These are phyloP conservation scores for Catocala fraxini DNA, from an alignment of 2,888 invertebrate genomes.

Conservation along the genomic window DNA sequence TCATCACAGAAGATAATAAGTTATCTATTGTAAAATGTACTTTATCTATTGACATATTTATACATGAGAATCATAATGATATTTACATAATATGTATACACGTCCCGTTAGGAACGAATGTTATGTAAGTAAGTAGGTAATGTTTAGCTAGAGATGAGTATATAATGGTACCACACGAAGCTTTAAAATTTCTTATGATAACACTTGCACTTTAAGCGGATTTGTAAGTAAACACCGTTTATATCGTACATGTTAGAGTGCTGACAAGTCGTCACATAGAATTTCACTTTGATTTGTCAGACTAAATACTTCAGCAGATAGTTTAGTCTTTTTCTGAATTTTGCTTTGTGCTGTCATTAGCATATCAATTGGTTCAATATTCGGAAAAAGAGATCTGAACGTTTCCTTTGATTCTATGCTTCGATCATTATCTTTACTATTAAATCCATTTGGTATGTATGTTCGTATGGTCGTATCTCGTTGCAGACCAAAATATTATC, in stretches of 20 bases:
- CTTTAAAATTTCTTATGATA: constrained; percentile 88
- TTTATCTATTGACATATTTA: constrained; percentile 86
- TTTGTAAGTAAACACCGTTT: constrained; percentile 74
- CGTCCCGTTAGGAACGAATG: constrained; percentile 88
- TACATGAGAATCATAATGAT: constrained; percentile 83
- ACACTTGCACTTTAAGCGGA: constrained; percentile 86
- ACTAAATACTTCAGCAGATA: constrained; percentile 9
- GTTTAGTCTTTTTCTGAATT: constrained; percentile 31
- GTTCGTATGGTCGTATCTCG: constrained; percentile 64
- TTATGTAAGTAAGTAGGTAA: constrained; percentile 84
- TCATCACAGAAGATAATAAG: constrained; percentile 85
- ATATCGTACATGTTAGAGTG: constrained; percentile 61
- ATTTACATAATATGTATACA: constrained; percentile 88
- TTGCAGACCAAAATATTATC: constrained; percentile 79
- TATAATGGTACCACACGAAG: constrained; percentile 85
- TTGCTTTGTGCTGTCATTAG: constrained; percentile 34
- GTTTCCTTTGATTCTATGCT: constrained; percentile 35
- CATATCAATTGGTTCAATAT: constrained; percentile 20
- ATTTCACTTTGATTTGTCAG: constrained; percentile 26
- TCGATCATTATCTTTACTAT: constrained; percentile 44
- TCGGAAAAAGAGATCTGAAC: constrained; percentile 18
- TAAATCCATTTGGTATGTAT: constrained; percentile 47
- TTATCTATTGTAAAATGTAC: constrained; percentile 84
- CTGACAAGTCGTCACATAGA: constrained; percentile 42
- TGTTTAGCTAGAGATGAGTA: constrained; percentile 82